Evolutionary conservation across 2,113 vertebrate genomes (phyloP), one percentile per base, ranked within the genome.

Genomic region (Pollachius pollachius): DNA sequence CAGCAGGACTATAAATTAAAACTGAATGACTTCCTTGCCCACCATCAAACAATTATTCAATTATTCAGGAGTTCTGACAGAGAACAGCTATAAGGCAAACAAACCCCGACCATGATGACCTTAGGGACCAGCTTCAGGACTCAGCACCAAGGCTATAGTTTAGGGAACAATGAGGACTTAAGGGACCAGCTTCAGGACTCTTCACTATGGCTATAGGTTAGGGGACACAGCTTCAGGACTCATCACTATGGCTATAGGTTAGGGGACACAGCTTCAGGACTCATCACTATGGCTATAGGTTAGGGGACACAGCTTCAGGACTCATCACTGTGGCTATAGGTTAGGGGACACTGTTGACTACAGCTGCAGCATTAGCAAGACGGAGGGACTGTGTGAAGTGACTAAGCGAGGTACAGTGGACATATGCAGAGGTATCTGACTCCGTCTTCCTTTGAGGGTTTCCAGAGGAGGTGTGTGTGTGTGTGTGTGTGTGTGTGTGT

Each of bases 311-410:
- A 34, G 30, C 63, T 67, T 70, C 79, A 13, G 41, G 41, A 48
- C 7, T 48, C 41, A 77, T 68, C 70, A 77, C 8, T 76, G 80
- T 15, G 85, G 80, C 84, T 85, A 89, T 84, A 83, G 72, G 62
- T 74, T 68, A 16, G 30, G 30, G 30, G 30, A 34, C 69, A 63
- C 15, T 27, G 25, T 78, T 70, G 62, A 17, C 30, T 34, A 75
- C 62, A 66, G 72, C 79, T 84, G 88, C 87, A 88, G 86, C 89
- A 89, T 65, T 81, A 86, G 71, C 78, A 85, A 48, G 41, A 48
- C 83, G 83, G 74, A 81, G 61, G 15, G 63, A 70, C 30, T 7
- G 2, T 34, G 30, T 64, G 74, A 84, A 79, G 78, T 59, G 41
- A 9, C 9, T 52, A 21, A 71, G 81, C 65, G 67, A 69, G 75